Evolutionary conservation across 1,140 invertebrate species (phyloP).

Genomic region (Halesus radiatus): DNA sequence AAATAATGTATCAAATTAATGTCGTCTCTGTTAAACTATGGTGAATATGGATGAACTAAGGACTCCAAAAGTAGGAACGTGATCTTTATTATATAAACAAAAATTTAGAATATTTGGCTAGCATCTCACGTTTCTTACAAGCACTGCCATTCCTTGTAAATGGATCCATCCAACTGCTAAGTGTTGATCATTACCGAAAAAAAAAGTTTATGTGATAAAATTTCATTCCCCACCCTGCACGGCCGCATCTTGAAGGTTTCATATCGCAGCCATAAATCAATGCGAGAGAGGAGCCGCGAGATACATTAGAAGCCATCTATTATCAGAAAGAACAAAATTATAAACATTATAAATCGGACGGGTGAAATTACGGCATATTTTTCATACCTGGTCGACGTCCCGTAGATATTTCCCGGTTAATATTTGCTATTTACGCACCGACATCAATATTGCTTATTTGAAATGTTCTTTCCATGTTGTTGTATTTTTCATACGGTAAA

Average conservation of each 20-base stretch:
- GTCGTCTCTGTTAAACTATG: too few species aligned
- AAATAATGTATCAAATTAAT: too few species aligned
- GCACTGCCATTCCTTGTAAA: too few species aligned
- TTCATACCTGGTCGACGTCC: slow-evolving; percentile 1
- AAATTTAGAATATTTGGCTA: too few species aligned
- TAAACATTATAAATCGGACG: slow-evolving; percentile 36
- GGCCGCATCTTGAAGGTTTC: slow-evolving; percentile 18
- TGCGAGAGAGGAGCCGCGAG: slow-evolving; percentile 1
- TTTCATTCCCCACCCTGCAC: too few species aligned
- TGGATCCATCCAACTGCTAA: too few species aligned
- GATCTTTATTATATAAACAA: too few species aligned
- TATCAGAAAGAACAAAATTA: slow-evolving; percentile 23
- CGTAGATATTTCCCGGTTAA: not conserved
- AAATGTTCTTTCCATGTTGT: slow-evolving; percentile 15
- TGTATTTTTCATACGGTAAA: not conserved
- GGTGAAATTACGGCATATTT: not conserved
- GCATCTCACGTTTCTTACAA: too few species aligned
- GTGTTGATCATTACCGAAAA: too few species aligned
- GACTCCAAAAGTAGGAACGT: too few species aligned
- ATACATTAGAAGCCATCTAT: slow-evolving; percentile 37
- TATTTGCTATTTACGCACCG: not conserved
- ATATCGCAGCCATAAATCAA: slow-evolving; percentile 29
- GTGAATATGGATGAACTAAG: too few species aligned
- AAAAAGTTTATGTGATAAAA: too few species aligned
- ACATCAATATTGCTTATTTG: slow-evolving; percentile 29